Evolutionary conservation across 2,888 invertebrate species (phyloP), one percentile per base, ranked within the genome.

Genomic region (Tenthredo distinguenda): DNA sequence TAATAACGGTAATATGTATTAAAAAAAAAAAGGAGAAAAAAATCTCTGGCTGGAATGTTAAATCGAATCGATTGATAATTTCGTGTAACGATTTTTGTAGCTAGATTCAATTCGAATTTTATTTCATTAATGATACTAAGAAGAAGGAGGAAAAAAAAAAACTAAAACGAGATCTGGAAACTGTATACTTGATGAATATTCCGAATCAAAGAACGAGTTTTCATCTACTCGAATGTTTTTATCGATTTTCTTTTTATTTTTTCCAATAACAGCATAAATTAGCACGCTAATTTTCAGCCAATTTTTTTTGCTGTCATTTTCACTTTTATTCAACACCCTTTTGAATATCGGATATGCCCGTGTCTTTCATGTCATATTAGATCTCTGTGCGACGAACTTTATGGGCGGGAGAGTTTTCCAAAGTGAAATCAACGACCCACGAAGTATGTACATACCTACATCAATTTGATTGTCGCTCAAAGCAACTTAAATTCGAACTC

Each of bases 391-490:
- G 40, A 40, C 2, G 26, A 50, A 71, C n/a, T 55, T 15, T 18
- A 37, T 9, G 7, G 26, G 26, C 21, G 5, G 62, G 26, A 3
- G 26, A 6, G 6, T 18, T n/a, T 58, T 62, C 3, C 21, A 85
- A 47, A 55, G 50, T 26, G 85, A n/a, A 43, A 34, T 37, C 68
- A 79, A 71, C 77, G 72, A 40, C 50, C 37, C 62, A 65, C 58
- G 26, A 68, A 68, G 34, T 34, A 34, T 68, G 68, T 68, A n/a
- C n/a, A n/a, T n/a, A 34, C 26, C 34, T 68, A 34, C 31, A 34
- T 68, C 21, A 40, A 74, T 74, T 74, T 74, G 74, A 43, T 74
- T 47, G 5, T 74, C 74, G 12, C 74, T 43, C 74, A 43, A 43
- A 43, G 43, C 21, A 21, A 43, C 74, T 47, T 47, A 74, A 74